Evolutionary conservation across 2,888 invertebrate genomes (phyloP), one percentile per base, ranked within the genome.

Genomic region (Latrodectus elegans): DNA sequence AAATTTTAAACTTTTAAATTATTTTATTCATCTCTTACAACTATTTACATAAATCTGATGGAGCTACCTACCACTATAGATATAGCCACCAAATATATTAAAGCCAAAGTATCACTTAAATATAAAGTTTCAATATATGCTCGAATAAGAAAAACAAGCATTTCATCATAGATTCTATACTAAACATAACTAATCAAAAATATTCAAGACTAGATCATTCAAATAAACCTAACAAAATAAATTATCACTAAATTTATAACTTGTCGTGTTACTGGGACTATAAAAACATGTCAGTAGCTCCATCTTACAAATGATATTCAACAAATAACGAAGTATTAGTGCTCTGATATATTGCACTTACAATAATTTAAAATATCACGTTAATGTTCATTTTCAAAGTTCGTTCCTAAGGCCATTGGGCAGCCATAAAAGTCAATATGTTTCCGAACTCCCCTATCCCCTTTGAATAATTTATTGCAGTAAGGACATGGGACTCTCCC

Each of bases 211-310:
- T 87, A 87, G 86, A 87, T 81, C 70, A 85, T 77, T 81, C 26
- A 77, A 86, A 81, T 72, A 81, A 87, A 81, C 76, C 71, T 72
- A 81, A 87, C 68, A 77, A 72, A 67, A 76, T 71, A 38, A 79
- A 82, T 87, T 81, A 77, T 77, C 81, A 81, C 77, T 81, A 80
- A 71, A 77, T 83, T 68, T 60, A 84, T 73, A 64, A 67, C 53
- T 87, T 87, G 86, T 70, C 86, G 65, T 77, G 86, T 87, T 87
- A 87, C 86, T 87, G 86, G 86, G 86, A 87, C 86, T 81, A 87
- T 87, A 87, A 87, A 87, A 87, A 87, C 86, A 86, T 73, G 76
- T 87, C 77, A 87, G 86, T 87, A 87, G 86, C 86, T 87, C 86
- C 86, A 87, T 87, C 85, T 85, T 80, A 80, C 79, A 80, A 81